These are phyloP conservation scores for Ochropacha duplaris DNA, from an alignment of 2,888 invertebrate species.

Conservation along the genomic window DNA sequence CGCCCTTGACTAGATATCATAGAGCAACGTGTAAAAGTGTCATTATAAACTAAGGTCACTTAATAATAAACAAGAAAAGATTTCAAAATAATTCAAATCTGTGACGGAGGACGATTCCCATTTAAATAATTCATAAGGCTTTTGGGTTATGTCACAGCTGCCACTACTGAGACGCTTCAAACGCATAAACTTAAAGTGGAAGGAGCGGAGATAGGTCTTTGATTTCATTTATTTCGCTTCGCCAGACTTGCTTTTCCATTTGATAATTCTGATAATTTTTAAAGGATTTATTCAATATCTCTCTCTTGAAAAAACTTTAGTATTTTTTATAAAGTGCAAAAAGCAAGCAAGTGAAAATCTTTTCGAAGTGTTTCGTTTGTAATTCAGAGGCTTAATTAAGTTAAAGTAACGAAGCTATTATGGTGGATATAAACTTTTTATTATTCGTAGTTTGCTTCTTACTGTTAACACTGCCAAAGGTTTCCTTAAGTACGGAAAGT, in stretches of 20 bases:
- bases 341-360: neutral
- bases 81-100: slow-evolving; percentile 74
- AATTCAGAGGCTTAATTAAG: slow-evolving; percentile 35
- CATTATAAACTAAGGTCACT: slow-evolving; percentile 45
- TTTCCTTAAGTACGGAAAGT: slow-evolving; percentile 32
- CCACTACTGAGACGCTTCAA: slow-evolving; percentile 36
- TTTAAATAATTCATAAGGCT: slow-evolving; percentile 73
- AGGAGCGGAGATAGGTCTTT: slow-evolving; percentile 46
- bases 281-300: slow-evolving; percentile 25
- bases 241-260: slow-evolving; percentile 34
- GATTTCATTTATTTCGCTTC: slow-evolving; percentile 56
- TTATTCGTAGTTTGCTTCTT: slow-evolving; percentile 30
- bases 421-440: slow-evolving; percentile 39
- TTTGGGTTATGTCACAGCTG: slow-evolving; percentile 61
- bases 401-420: slow-evolving; percentile 32
- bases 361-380: slow-evolving; percentile 14
- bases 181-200: slow-evolving; percentile 36
- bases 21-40: slow-evolving; percentile 39
- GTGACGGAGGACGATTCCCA: slow-evolving; percentile 59
- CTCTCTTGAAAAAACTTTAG: neutral
- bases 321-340: neutral
- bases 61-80: slow-evolving; percentile 65
- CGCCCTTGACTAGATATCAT: too few species aligned
- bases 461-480: slow-evolving; percentile 30
- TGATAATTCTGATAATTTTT: slow-evolving; percentile 50